phyloP scores from a whole-genome alignment of 2,888 invertebrate species.

The Acheta domesticus region DNA sequence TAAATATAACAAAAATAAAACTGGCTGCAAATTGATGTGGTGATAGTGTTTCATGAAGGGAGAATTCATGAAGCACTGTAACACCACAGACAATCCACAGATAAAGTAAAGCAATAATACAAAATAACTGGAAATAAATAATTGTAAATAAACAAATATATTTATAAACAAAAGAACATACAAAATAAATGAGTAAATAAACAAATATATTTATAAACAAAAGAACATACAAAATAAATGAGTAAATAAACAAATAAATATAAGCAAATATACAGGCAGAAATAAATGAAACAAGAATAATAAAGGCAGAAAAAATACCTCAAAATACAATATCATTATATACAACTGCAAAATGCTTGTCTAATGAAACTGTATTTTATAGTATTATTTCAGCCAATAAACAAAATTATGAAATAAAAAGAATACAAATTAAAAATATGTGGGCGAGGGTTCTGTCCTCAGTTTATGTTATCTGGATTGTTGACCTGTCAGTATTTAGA shows the following conservation, averaged over 20 bases:
- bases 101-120: conserved; percentile 26
- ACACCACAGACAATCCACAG: conserved; percentile 22
- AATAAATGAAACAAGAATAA: conserved; percentile 26
- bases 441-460: background rate
- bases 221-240: conserved; percentile 27
- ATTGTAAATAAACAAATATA: conserved; percentile 37
- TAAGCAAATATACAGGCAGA: conserved; percentile 27
- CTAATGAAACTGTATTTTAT: too few species aligned
- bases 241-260: conserved; percentile 33
- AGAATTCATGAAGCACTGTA: too few species aligned
- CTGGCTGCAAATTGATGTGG: conserved; percentile 27
- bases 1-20: conserved; percentile 32
- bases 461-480: conserved; percentile 1
- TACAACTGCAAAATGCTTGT: too few species aligned
- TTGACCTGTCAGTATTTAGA: background rate
- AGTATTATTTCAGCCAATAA: background rate
- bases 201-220: conserved; percentile 32
- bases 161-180: conserved; percentile 26
- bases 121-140: conserved; percentile 28
- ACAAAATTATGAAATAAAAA: background rate
- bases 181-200: conserved; percentile 34
- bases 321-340: background rate
- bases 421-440: conserved; percentile 3
- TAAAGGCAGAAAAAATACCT: background rate
- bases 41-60: too few species aligned